A percentile compares a stretch with the other conserved stretches of the same genome.
These are phyloP conservation scores for Molothrus aeneus DNA, from an alignment of 2,797 vertebrate genomes.

Conservation along the genomic window DNA sequence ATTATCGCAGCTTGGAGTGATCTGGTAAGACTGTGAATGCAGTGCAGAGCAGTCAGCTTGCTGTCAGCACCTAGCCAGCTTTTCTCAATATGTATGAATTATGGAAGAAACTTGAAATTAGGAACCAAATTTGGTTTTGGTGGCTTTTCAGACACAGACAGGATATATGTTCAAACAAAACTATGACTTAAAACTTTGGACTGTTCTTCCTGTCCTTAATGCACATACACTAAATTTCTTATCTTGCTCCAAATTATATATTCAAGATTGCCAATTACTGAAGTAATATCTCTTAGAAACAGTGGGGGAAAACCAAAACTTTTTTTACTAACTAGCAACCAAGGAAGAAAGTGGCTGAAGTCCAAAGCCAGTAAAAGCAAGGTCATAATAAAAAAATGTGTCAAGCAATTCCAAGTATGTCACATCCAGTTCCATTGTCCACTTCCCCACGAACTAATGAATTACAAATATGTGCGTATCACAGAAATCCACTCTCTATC, in stretches of 20 bases:
- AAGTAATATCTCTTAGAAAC: neutral
- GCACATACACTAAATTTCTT: neutral
- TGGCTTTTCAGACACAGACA: slow-evolving; percentile 18
- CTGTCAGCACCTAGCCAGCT: neutral
- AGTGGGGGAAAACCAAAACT: rapidly evolving
- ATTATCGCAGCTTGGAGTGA: neutral
- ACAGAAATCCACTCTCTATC: neutral
- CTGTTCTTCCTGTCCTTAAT: neutral
- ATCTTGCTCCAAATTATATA: neutral
- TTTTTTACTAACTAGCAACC: neutral
- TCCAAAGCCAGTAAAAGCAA: slow-evolving; percentile 53
- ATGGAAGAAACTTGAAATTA: neutral
- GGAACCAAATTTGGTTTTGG: slow-evolving; percentile 25
- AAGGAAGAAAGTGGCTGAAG: neutral
- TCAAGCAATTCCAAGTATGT: neutral
- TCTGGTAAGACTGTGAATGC: neutral
- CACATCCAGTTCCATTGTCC: slow-evolving; percentile 32
- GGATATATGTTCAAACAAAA: neutral
- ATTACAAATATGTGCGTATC: neutral
- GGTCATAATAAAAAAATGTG: neutral
- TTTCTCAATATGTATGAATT: neutral
- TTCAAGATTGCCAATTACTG: neutral
- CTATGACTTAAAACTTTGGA: neutral
- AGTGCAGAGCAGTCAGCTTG: neutral
- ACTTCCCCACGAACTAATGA: slow-evolving; percentile 4